Evolutionary conservation across 2,888 invertebrate genomes (phyloP), one percentile per base, ranked within the genome.

Genomic region (Tiliacea aurago): DNA sequence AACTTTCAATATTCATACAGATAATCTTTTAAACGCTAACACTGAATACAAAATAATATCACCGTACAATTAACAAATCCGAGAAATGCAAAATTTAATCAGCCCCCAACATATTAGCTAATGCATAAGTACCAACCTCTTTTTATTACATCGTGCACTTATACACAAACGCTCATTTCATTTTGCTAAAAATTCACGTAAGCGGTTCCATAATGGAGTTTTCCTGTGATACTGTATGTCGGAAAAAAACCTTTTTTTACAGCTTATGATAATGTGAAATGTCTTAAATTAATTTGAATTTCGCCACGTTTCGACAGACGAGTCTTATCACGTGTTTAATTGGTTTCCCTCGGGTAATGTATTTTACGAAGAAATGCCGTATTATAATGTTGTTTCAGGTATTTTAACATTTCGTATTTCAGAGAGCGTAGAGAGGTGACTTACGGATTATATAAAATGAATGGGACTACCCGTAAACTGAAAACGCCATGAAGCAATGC

Each of bases 231-330:
- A 88, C 84, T 78, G 84, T 84, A 83, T 86, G 84, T 87, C 88
- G 86, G 83, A 86, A 84, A 83, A n/a, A 83, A 83, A 73, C 83
- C 80, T 87, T 88, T 90, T 90, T 89, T 86, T 84, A 87, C 87
- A 89, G 86, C 87, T 88, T 89, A 88, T 89, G 87, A 87, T 85
- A 88, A 89, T 90, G 85, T 85, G 70, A 82, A 86, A 87, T 83
- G 76, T 84, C 82, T 88, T 88, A 87, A 89, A 87, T 87, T 87
- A 86, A 88, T 88, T 88, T 87, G 80, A 84, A 87, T 88, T 88
- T 87, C 81, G 76, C 86, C 84, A 84, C 83, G 75, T 88, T 88
- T 84, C 83, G 86, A 81, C 80, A 81, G 78, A 78, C 76, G 67
- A 80, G 65, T 73, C 80, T 80, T 83, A 86, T 76, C 70, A 73